Percentiles rank a stretch among this genome's conserved stretches.
Conservation (phyloP, 2,888 invertebrate genomes). For the Drosophila pseudotalamancana region DNA sequence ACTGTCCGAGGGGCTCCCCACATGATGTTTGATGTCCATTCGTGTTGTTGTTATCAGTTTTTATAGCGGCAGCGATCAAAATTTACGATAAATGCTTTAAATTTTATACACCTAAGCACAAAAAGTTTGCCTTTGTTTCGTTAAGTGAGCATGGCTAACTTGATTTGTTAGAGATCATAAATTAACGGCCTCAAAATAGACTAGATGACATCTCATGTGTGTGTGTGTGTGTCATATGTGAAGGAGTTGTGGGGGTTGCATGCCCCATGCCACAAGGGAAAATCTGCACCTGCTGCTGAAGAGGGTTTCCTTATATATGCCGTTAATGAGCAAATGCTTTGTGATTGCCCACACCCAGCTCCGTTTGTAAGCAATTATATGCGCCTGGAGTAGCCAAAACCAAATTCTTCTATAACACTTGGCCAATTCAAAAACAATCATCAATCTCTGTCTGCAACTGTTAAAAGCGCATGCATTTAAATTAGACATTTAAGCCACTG, state of each 20-base stretch:
- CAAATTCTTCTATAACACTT: not conserved
- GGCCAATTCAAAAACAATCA: constrained; percentile 73
- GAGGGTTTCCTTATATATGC: constrained; percentile 5
- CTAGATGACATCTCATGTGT: constrained; percentile 64
- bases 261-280: constrained; percentile 57
- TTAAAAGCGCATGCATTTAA: constrained; percentile 83
- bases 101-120: constrained; percentile 68
- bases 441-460: constrained; percentile 81
- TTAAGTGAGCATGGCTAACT: constrained; percentile 81
- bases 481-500: constrained; percentile 82
- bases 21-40: constrained; percentile 36
- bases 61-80: constrained; percentile 70
- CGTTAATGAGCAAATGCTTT: constrained; percentile 49
- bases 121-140: constrained; percentile 57
- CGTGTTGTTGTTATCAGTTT: constrained; percentile 54
- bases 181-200: constrained; percentile 57
- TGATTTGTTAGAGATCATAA: constrained; percentile 82
- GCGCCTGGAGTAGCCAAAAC: constrained; percentile 4
- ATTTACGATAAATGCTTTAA: constrained; percentile 81
- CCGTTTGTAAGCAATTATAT: constrained; percentile 68
- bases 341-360: constrained; percentile 1
- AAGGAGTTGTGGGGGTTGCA: constrained; percentile 53
- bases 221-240: constrained; percentile 48
- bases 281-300: constrained; percentile 57
- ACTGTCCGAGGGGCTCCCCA: constrained; percentile 48